These are phyloP conservation scores for Drosophila eugracilis DNA, from an alignment of 1,140 invertebrate genomes.

Conservation along the genomic window DNA sequence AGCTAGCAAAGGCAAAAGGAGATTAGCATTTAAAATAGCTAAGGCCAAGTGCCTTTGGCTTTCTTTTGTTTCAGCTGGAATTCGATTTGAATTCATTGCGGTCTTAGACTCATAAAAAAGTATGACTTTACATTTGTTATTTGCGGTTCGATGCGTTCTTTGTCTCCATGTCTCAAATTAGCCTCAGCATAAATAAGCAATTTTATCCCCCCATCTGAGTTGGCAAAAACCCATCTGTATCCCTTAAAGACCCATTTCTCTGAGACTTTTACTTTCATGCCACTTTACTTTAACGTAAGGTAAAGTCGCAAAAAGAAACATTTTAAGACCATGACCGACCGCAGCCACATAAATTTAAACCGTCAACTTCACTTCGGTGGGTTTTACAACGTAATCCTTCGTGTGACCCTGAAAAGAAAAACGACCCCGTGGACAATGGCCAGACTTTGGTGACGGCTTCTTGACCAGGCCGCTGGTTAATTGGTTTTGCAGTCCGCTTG, in stretches of 20 bases:
- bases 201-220: conserved; percentile 18
- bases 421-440: conserved; percentile 17
- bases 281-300: conserved; percentile 24
- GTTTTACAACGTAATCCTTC: conserved; percentile 77
- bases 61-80: conserved; percentile 30
- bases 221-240: background rate
- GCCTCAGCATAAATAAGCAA: conserved; percentile 18
- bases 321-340: conserved; percentile 55
- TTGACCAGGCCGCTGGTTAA: conserved; percentile 24
- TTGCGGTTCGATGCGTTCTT: conserved; percentile 53
- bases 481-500: conserved; percentile 28
- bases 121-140: conserved; percentile 55
- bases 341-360: conserved; percentile 48
- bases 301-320: conserved; percentile 27
- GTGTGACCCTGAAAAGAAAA: conserved; percentile 52
- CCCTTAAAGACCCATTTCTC: conserved; percentile 22
- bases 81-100: conserved; percentile 56
- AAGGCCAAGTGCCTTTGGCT: conserved; percentile 26
- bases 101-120: conserved; percentile 19
- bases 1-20: conserved; percentile 18
- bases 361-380: conserved; percentile 56
- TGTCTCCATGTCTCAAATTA: conserved; percentile 41
- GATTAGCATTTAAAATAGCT: conserved; percentile 78
- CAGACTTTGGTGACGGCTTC: conserved; percentile 24
- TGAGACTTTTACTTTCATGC: conserved; percentile 70